Base-by-base conservation (phyloP, 2,888 invertebrate genomes). In the Acanthosoma haemorrhoidale region DNA sequence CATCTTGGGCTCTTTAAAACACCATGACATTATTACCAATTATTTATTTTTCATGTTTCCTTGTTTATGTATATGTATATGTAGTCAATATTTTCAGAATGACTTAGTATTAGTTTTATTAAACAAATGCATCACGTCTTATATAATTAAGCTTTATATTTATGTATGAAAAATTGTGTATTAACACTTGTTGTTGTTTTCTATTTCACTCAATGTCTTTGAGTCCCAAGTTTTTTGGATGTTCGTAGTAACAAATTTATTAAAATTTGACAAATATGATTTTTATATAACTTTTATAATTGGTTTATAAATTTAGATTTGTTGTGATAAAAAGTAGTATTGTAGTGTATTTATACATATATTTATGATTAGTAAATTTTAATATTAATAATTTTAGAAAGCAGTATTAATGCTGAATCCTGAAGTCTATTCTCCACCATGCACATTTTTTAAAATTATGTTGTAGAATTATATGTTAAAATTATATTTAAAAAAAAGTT, bases 321-420 rank as follows among this genome's bases (percentile, higher is more conserved):
- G 36, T 61, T 61, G 61, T 61, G 61, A 61, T 61, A 61, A 51
- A 21, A 61, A 34, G 61, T 61, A 61, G 61, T 61, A 36, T 61
- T 61, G n/a, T 34, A 38, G 21, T 36, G 21, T 58, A 60, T 34
- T 60, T 34, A 60, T 60, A 18, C 16, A 16, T 61, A 61, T 21
- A 61, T 36, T 61, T 36, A 36, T 61, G 61, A 36, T 61, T 61
- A 38, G 61, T 38, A 61, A 61, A 13, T 34, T 61, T 61, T 36
- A 61, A 36, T 36, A 9, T 61, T 6, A 36, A 34, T 2, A 32
- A 18, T 61, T 25, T 21, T 61, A 61, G 61, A 29, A 2, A 61
- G 21, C 61, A 61, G 61, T 61, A 61, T 61, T 61, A 61, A 15
- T 36, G 18, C 18, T 43, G 21, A 43, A 25, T 51, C 25, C 29